Conservation (phyloP, 2,797 vertebrate species). For the Parambassis ranga region DNA sequence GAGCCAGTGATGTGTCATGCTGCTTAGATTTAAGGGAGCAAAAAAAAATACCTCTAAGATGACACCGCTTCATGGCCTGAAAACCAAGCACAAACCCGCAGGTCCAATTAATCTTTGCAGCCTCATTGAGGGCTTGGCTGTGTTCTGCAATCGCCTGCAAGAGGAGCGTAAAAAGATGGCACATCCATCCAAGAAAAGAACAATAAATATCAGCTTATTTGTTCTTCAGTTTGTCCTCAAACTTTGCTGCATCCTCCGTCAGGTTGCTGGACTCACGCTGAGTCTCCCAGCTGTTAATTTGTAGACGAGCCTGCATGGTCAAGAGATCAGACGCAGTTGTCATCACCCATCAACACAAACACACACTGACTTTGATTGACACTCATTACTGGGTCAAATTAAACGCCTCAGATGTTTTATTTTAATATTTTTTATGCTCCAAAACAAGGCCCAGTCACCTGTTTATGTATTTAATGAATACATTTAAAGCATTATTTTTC, state of each 20-base stretch:
- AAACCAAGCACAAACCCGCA: neutral
- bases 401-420: neutral
- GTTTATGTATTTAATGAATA: neutral
- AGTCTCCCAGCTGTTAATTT: slow-evolving; percentile 61
- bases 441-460: neutral
- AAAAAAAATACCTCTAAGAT: neutral
- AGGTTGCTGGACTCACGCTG: slow-evolving; percentile 1
- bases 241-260: slow-evolving; percentile 16
- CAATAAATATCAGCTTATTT: too few species aligned
- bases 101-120: slow-evolving; percentile 4
- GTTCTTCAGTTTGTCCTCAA: neutral
- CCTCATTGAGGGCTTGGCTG: neutral
- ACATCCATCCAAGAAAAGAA: neutral
- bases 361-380: slow-evolving; percentile 53
- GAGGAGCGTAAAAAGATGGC: neutral
- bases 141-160: neutral
- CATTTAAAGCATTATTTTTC: too few species aligned
- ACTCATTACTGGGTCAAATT: slow-evolving; percentile 22
- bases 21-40: slow-evolving; percentile 1
- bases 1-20: slow-evolving; percentile 41
- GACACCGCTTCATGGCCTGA: neutral
- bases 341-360: slow-evolving; percentile 62
- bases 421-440: neutral
- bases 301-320: slow-evolving; percentile 58
- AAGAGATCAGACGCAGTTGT: slow-evolving; percentile 71